Evolutionary conservation across 2,888 invertebrate species (phyloP), one percentile per base, ranked within the genome.

Genomic region (Monochamus alternatus): DNA sequence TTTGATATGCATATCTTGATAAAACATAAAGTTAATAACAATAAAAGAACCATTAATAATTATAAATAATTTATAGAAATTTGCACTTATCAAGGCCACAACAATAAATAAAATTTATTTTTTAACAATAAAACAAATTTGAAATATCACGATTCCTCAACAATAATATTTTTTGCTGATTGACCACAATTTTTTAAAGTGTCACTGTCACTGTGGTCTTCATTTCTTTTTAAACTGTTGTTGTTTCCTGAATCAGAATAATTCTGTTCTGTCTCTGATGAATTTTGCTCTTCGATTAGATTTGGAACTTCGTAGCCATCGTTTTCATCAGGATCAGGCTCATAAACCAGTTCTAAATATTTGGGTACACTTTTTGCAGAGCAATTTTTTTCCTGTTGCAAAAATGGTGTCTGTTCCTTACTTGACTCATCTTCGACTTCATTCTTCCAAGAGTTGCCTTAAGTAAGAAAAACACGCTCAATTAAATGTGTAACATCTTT

Each of bases 291-390:
- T 67, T 77, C 51, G 76, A 83, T 80, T 66, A 83, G 81, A 77
- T 92, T 89, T 2, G 93, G 93, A 14, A 93, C 88, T 88, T 93
- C 94, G 87, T 94, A 94, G 3, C 93, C 93, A 83, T 92, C 93
- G 79, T 89, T 88, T 2, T 88, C 89, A 22, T 85, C 85, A 78
- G 87, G 85, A 22, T 88, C 85, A 5, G 85, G 84, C 66, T 92
- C 92, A 84, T 93, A 93, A 85, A 94, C 89, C 65, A 94, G 87
- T 86, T 94, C 93, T 70, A 94, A 87, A 86, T 94, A 94, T 83
- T 93, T 93, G 0, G 93, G 93, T 51, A 90, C 83, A 66, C 81
- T 83, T 60, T 81, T 81, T n/a, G 64, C 63, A 38, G 52, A 60
- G 52, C 73, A 14, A 83, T 81, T 63, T 82, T 85, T 75, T 83